Evolutionary conservation across 2,888 invertebrate species (phyloP).

Genomic region (Tachina lurida): DNA sequence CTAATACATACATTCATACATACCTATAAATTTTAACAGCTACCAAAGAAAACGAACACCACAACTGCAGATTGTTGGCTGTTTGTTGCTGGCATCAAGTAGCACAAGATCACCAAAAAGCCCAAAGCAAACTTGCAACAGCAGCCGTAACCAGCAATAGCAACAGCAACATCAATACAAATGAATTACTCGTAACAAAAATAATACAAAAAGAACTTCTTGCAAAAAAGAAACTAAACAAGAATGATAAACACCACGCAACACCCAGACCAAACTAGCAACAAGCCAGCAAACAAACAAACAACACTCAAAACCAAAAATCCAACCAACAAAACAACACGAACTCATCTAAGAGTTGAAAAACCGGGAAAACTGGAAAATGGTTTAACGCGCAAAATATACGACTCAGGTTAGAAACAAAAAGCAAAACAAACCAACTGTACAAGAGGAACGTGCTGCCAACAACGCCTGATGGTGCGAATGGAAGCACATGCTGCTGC

Average conservation of each 20-base stretch:
- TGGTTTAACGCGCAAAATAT: conserved; percentile 52
- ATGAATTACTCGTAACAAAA: conserved; percentile 6
- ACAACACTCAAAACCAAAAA: conserved; percentile 12
- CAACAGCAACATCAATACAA: conserved; percentile 35
- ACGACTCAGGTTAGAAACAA: conserved; percentile 27
- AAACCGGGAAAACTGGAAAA: conserved; percentile 73
- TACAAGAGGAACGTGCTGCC: conserved; percentile 69
- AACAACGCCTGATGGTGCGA: conserved; percentile 69
- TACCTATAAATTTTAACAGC: conserved; percentile 17
- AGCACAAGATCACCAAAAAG: conserved; percentile 70
- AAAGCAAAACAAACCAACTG: conserved; percentile 44
- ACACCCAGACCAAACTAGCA: conserved; percentile 47
- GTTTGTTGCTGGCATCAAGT: conserved; percentile 67
- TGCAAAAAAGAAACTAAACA: conserved; percentile 37
- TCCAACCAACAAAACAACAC: conserved; percentile 15
- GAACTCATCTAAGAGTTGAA: conserved; percentile 59
- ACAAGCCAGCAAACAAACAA: conserved; percentile 31
- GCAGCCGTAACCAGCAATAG: conserved; percentile 41
- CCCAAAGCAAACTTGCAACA: conserved; percentile 66
- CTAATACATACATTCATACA: conserved; percentile 42
- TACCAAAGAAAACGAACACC: conserved; percentile 48
- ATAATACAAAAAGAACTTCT: conserved; percentile 8
- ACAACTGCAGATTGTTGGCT: conserved; percentile 54
- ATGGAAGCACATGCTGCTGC: conserved; percentile 63
- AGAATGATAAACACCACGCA: conserved; percentile 61